phyloP scores from a whole-genome alignment of 2,888 invertebrate genomes.

The Drosophila nr. medialis region DNA sequence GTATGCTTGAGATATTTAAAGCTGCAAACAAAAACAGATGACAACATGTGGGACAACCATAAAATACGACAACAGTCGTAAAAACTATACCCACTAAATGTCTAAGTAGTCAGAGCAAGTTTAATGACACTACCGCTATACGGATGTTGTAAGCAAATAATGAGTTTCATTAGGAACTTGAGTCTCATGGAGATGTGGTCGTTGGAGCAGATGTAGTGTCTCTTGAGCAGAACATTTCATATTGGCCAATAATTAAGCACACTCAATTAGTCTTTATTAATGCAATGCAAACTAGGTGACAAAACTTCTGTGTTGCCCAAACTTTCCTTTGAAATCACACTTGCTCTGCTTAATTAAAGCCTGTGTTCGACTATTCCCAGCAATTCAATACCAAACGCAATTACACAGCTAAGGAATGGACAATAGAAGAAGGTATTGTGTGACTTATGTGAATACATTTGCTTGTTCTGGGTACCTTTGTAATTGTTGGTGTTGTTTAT shows the following conservation, averaged over 20 bases:
- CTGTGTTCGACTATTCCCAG: background rate
- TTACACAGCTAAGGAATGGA: background rate
- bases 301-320: background rate
- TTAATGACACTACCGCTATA: conserved; percentile 23
- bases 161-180: background rate
- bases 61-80: conserved; percentile 35
- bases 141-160: conserved; percentile 26
- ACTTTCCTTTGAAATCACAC: no score
- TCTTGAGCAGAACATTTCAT: background rate
- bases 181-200: background rate
- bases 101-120: conserved; percentile 26
- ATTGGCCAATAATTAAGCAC: background rate
- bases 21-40: conserved; percentile 32
- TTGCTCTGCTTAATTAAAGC: background rate
- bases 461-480: background rate
- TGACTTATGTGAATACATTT: conserved; percentile 9
- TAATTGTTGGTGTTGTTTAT: background rate
- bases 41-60: conserved; percentile 43
- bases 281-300: background rate
- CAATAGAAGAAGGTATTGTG: background rate
- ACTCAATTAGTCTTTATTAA: conserved; percentile 10
- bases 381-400: background rate
- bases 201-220: background rate
- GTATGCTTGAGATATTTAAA: conserved; percentile 14
- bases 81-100: conserved; percentile 36